phyloP scores from a whole-genome alignment of 2,113 vertebrate genomes.

The Elephas maximus region DNA sequence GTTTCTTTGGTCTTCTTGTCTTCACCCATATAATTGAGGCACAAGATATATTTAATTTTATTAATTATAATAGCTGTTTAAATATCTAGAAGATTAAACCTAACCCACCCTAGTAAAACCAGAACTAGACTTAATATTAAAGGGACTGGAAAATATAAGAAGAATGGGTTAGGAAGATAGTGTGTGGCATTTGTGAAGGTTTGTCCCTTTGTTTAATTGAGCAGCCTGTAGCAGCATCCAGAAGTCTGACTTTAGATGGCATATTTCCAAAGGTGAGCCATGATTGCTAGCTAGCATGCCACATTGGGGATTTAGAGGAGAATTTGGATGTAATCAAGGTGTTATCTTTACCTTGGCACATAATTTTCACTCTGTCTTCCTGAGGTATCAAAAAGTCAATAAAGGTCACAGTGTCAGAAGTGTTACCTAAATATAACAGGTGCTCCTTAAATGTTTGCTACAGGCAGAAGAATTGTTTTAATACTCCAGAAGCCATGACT shows the following conservation, averaged over 20 bases:
- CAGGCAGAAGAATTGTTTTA: background rate
- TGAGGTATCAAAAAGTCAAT: slow-evolving; percentile 29
- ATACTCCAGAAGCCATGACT: slow-evolving; percentile 54
- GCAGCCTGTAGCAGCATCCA: background rate
- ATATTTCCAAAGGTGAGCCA: background rate
- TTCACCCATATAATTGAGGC: slow-evolving; percentile 59
- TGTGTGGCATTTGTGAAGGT: background rate
- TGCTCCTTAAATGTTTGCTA: slow-evolving; percentile 57
- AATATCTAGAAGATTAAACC: slow-evolving; percentile 19
- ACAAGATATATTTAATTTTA: slow-evolving; percentile 38
- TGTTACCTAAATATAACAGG: slow-evolving; percentile 31
- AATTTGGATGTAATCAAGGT: slow-evolving; percentile 1
- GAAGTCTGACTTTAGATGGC: background rate
- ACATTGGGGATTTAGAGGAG: background rate
- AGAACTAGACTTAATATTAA: slow-evolving; percentile 6
- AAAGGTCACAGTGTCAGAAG: slow-evolving; percentile 31
- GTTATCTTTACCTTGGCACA: background rate
- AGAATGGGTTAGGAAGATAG: background rate
- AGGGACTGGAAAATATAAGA: slow-evolving; percentile 24
- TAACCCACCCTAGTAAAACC: background rate
- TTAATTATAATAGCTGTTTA: slow-evolving; percentile 50
- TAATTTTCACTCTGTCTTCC: slow-evolving; percentile 43
- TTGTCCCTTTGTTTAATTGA: slow-evolving; percentile 8
- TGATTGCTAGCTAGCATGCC: background rate
- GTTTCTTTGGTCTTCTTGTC: slow-evolving; percentile 61